These are phyloP conservation scores for Globicephala melas DNA, from an alignment of 2,113 vertebrate species.

Conservation along the genomic window DNA sequence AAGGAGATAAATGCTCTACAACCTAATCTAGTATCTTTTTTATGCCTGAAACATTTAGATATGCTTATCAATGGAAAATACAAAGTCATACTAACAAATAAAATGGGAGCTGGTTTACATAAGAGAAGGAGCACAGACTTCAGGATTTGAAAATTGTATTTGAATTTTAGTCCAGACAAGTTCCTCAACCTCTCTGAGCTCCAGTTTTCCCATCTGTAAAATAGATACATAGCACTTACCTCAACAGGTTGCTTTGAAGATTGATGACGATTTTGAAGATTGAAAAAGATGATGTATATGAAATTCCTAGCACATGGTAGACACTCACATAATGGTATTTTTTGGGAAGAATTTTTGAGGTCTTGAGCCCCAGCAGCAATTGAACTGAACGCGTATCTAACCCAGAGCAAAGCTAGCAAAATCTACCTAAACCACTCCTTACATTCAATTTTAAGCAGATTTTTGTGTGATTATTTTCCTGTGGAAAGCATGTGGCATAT, in stretches of 20 bases:
- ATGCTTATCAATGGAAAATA: background rate
- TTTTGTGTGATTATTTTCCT: background rate
- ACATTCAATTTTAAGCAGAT: background rate
- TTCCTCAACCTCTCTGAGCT: background rate
- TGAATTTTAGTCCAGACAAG: conserved; percentile 6
- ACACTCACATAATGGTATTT: background rate
- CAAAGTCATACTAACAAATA: background rate
- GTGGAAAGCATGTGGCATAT: background rate
- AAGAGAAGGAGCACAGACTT: background rate
- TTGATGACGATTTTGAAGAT: background rate
- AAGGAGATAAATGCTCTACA: background rate
- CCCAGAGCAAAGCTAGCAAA: background rate
- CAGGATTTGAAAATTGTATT: background rate
- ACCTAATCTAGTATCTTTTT: background rate
- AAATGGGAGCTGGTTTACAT: background rate
- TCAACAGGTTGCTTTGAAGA: background rate
- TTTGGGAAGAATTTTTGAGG: background rate
- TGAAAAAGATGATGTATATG: background rate
- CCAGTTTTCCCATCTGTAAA: background rate
- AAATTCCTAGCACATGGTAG: background rate
- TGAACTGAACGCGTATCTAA: background rate
- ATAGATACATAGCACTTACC: background rate
- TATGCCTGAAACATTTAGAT: background rate
- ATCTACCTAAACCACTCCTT: background rate
- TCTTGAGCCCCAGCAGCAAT: background rate